A percentile compares a stretch with the other conserved stretches of the same genome.
These are phyloP conservation scores for Tachyglossus aculeatus DNA, from an alignment of 2,797 vertebrate genomes.

Conservation along the genomic window DNA sequence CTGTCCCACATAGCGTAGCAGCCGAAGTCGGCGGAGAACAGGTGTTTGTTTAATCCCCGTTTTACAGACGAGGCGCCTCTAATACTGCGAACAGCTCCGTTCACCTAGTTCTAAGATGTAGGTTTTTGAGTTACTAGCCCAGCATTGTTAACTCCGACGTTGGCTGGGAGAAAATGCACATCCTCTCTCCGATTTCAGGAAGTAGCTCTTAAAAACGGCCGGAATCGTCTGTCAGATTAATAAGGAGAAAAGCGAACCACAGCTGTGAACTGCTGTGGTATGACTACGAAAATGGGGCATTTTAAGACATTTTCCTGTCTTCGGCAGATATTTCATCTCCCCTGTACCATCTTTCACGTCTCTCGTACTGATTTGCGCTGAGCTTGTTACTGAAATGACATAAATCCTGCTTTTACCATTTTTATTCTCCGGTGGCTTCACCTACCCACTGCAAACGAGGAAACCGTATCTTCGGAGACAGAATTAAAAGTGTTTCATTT, in stretches of 20 bases:
- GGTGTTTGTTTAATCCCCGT: too few relatives aligned
- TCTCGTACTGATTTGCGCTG: background rate
- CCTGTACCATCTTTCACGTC: slow-evolving; percentile 48
- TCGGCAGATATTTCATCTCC: slow-evolving; percentile 58
- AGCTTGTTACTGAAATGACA: slow-evolving; percentile 8
- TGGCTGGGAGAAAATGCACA: too few relatives aligned
- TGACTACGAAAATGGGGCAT: slow-evolving; percentile 35
- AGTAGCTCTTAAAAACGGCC: slow-evolving; percentile 14
- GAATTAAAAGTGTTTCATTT: background rate
- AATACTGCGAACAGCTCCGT: too few relatives aligned
- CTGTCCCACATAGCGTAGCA: too few relatives aligned
- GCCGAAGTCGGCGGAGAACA: too few relatives aligned
- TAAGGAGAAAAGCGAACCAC: slow-evolving; percentile 15
- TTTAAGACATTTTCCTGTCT: slow-evolving; percentile 59
- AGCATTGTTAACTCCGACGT: too few relatives aligned
- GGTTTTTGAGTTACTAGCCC: background rate
- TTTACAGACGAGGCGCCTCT: too few relatives aligned
- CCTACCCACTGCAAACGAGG: background rate
- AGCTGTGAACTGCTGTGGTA: slow-evolving; percentile 17
- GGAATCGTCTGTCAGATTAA: slow-evolving; percentile 15
- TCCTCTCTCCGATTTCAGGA: background rate
- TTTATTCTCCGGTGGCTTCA: slow-evolving; percentile 20
- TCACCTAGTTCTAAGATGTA: too few relatives aligned
- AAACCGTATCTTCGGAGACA: background rate
- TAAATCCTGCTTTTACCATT: slow-evolving; percentile 11